A percentile compares a stretch with the other conserved stretches of the same genome.
Evolutionary conservation across 2,888 invertebrate species (phyloP).

Genomic region (Cryptocephalus primarius): DNA sequence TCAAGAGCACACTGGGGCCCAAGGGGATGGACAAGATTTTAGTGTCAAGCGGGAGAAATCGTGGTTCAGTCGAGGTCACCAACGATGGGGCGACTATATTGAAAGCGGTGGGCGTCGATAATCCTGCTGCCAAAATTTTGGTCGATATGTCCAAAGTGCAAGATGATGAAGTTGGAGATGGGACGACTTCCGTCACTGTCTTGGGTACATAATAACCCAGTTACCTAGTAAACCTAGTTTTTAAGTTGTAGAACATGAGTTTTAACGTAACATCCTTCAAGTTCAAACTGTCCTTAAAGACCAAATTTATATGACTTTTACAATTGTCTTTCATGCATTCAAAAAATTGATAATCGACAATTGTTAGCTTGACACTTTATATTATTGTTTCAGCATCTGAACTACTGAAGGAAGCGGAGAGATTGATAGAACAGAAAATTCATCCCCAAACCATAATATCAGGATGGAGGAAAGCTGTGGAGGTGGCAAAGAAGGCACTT

Average conservation of each 20-base stretch:
- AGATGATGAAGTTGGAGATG: conserved; percentile 99
- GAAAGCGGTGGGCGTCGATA: conserved; percentile 92
- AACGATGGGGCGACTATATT: conserved; percentile 99
- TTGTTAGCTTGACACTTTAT: not conserved
- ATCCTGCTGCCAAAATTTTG: conserved; percentile 96
- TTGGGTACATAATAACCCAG: conserved; percentile 45
- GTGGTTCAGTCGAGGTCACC: conserved; percentile 86
- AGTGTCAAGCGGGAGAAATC: conserved; percentile 67
- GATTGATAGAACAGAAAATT: conserved; percentile 82
- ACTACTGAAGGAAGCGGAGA: conserved; percentile 89
- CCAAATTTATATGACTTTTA: not conserved
- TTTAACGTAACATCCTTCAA: too few relatives aligned
- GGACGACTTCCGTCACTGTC: conserved; percentile 98
- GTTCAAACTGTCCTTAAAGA: too few relatives aligned
- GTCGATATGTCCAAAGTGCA: conserved; percentile 99
- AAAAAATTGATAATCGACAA: too few relatives aligned
- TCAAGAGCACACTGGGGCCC: conserved; percentile 96
- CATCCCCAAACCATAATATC: conserved; percentile 97
- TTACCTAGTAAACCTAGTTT: not conserved
- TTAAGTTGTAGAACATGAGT: too few relatives aligned
- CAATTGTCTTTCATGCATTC: not conserved
- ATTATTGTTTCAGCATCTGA: conserved; percentile 61
- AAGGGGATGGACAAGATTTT: conserved; percentile 97
- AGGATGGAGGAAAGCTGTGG: conserved; percentile 86
- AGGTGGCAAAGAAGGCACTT: conserved; percentile 75